Base-by-base conservation (phyloP, 2,888 invertebrate genomes). In the Flabesymbios commensalis region DNA sequence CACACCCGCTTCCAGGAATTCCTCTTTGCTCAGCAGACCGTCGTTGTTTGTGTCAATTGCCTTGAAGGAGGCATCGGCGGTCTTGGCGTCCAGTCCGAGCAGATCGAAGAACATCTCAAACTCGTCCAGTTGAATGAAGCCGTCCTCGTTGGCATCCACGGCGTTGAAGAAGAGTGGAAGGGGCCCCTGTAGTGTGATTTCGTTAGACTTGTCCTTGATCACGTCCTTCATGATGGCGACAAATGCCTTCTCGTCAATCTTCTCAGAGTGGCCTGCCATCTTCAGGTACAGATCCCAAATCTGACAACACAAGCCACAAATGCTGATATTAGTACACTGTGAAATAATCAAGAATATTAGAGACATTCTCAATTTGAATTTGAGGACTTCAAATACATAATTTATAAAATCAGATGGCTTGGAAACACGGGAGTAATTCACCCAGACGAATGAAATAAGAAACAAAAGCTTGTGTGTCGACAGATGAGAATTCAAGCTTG, bases 1-100 rank as follows among this genome's bases (percentile, higher is more conserved):
- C 3, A 74, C 59, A 71, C 78, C 78, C 29, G 74, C 74, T 0
- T 58, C 65, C 1, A 72, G 62, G 62, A 77, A 78, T 32, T 72
- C 74, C 14, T 73, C 64, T 26, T 67, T 63, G 54, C 72, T 72
- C 32, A 78, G 61, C 43, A 65, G 68, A 1, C 74, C 76, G 29
- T 70, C 71, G 29, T 70, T 60, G 55, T 71, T 68, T 1, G 62
- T 65, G 59, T 75, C 75, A 61, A 78, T 67, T 19, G 69, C 75
- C 7, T 56, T 29, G 64, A 78, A 77, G 43, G 63, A 43, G 22
- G 45, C 49, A n/a, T 33, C 42, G n/a, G 69, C 64, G 39, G 61
- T 31, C 1, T 22, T 26, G 4, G 49, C 22, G 31, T 68, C 55
- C 10, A 69, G 52, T 1, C 69, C 69, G 3, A 69, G 48, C 49